Evolutionary conservation across 2,113 vertebrate genomes (phyloP), one percentile per base, ranked within the genome.

Genomic region (Tachysurus vachellii): DNA sequence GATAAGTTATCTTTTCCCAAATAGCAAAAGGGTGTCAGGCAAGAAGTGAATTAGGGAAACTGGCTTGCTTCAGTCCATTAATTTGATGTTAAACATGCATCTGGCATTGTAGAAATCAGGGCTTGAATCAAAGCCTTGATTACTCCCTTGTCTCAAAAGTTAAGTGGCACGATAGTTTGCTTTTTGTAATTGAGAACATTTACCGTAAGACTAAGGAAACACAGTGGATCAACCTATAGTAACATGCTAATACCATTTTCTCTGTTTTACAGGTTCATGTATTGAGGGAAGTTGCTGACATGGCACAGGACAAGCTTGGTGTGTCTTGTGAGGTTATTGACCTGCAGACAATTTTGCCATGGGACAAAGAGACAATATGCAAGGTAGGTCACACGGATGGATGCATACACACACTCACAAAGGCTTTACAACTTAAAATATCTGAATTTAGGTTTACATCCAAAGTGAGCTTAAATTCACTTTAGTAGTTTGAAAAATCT

Each of bases 251-350:
- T 70, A 36, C 31, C 0, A 50, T 71, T 86, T 61, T 10, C 70
- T 62, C 80, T 81, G 28, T n/a, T 42, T 85, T 92, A 87, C 89
- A 99, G 98, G 93, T 99, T 89, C 98, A 99, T 47, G 97, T 99
- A 83, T 94, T 99, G 91, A 96, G 94, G 91, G 98, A 99, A 75
- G 98, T 99, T 68, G 98, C 97, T 70, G 61, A 91, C 64, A 97
- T 99, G 97, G 98, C 97, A 88, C 97, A 97, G 89, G 98, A 99
- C 91, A 99, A 99, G 85, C 96, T 99, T 80, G 98, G 98, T 21
- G 96, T 99, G 17, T 99, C 98, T 44, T 99, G 98, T 89, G 98
- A 99, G 93, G 88, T 99, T 89, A 98, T 99, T 62, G 98, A 99
- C 90, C 93, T 99, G 31, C 97, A 95, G 91, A 99, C 98, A 13